Conservation (phyloP, 2,888 invertebrate genomes). For the Aethes cnicana region DNA sequence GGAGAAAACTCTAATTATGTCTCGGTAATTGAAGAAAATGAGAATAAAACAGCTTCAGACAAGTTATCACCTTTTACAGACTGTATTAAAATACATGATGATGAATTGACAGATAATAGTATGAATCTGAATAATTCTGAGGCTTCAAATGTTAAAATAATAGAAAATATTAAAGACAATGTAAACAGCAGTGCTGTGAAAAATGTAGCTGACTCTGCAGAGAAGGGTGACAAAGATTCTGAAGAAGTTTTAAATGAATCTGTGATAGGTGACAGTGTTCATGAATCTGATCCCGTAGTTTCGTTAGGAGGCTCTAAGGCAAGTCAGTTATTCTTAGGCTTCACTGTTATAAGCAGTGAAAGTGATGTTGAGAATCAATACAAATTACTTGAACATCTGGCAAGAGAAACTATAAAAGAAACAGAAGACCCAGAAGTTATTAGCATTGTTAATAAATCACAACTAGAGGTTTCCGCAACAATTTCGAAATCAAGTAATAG, state of each 20-base stretch:
- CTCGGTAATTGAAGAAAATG: conserved; percentile 43
- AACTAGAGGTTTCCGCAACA: too few species aligned
- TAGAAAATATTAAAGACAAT: conserved; percentile 15
- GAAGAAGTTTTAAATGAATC: neutral
- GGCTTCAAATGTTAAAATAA: conserved; percentile 15
- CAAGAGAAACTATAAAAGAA: too few species aligned
- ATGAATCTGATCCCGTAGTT: conserved; percentile 9
- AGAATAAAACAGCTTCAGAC: conserved; percentile 38
- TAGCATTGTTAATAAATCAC: neutral
- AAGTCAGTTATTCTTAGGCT: conserved; percentile 37
- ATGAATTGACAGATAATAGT: neutral
- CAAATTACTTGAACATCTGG: too few species aligned
- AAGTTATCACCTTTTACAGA: conserved; percentile 33
- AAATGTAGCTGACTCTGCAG: neutral
- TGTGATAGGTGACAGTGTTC: conserved; percentile 15
- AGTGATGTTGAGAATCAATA: neutral
- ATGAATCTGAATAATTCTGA: conserved; percentile 18
- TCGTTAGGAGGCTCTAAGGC: conserved; percentile 31
- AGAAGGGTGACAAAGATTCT: neutral
- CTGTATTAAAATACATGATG: conserved; percentile 23
- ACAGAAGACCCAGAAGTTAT: too few species aligned
- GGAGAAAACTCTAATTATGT: conserved; percentile 42
- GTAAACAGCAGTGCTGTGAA: conserved; percentile 4
- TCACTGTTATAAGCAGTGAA: conserved; percentile 18
- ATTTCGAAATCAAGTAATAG: too few species aligned